These are phyloP conservation scores for Urocolius indicus DNA, from an alignment of 2,113 vertebrate genomes.

Conservation along the genomic window DNA sequence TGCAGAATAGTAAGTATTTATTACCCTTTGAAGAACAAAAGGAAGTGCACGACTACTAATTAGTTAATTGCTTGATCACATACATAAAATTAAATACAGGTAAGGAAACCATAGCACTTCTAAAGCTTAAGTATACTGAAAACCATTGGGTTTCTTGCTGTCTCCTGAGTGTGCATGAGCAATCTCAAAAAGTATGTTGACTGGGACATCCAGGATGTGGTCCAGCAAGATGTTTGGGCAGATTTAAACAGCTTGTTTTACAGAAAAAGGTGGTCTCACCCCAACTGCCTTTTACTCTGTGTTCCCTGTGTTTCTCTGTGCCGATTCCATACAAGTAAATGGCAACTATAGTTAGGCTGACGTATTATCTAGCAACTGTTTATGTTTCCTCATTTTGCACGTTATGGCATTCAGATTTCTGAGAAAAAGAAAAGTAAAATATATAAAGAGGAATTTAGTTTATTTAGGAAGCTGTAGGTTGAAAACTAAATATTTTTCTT, in stretches of 20 bases:
- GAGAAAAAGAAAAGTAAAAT: not conserved
- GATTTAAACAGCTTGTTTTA: not conserved
- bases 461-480: conserved; percentile 27
- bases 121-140: not conserved
- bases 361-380: not conserved
- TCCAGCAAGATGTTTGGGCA: not conserved
- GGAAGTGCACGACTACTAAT: not conserved
- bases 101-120: not conserved
- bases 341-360: not conserved
- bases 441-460: not conserved
- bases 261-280: not conserved
- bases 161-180: not conserved
- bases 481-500: conserved; percentile 33
- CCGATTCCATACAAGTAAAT: not conserved
- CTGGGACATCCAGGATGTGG: not conserved
- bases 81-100: not conserved
- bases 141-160: not conserved
- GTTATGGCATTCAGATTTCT: not conserved
- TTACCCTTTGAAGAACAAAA: not conserved
- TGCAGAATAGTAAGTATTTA: not conserved
- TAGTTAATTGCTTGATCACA: not conserved
- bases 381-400: not conserved
- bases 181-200: not conserved
- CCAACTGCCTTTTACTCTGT: not conserved
- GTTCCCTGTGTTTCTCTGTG: not conserved